Evolutionary conservation across 2,113 vertebrate genomes (phyloP), one percentile per base, ranked within the genome.

Genomic region (Nothobranchius furzeri): DNA sequence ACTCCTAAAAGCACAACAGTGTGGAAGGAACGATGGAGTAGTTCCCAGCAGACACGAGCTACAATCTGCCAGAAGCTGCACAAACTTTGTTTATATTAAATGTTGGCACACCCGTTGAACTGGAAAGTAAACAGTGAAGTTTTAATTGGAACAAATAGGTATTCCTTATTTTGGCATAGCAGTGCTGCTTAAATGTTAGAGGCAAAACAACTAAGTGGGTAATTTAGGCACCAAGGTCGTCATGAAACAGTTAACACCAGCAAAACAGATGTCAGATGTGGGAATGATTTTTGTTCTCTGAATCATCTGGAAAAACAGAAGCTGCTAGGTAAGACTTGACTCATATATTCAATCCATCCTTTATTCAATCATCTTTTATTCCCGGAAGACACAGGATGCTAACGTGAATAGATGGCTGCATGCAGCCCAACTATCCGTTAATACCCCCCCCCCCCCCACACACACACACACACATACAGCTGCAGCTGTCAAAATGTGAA

Each of bases 401-500:
- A 11, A 54, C 55, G 40, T 50, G n/a, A n/a, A 56, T 25, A 24
- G 45, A 60, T 63, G 50, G 6, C 11, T 42, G 57, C 12, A 3
- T 40, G 62, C 14, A 15, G 40, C 46, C 1, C 14, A 12, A 51
- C 68, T 53, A 35, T 59, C 52, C 68, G 12, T n/a, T n/a, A n/a
- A n/a, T n/a, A n/a, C 15, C 50, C 77, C 60, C 59, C 55, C 64
- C 60, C 12, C 9, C 51, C 17, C 15, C 50, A 20, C 20, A 20
- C 20, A 20, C 20, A 20, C 20, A 20, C 20, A 20, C 20, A 20
- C 1, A 20, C 20, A 20, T 43, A 64, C 82, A 83, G 82, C 79
- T 83, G 75, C 79, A 86, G 72, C 74, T 65, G 64, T 60, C 47
- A 60, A 68, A 76, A 72, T 76, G 46, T 74, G 47, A 68, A 83